Base-by-base conservation (phyloP, 2,113 vertebrate species). In the Balaenoptera acutorostrata region DNA sequence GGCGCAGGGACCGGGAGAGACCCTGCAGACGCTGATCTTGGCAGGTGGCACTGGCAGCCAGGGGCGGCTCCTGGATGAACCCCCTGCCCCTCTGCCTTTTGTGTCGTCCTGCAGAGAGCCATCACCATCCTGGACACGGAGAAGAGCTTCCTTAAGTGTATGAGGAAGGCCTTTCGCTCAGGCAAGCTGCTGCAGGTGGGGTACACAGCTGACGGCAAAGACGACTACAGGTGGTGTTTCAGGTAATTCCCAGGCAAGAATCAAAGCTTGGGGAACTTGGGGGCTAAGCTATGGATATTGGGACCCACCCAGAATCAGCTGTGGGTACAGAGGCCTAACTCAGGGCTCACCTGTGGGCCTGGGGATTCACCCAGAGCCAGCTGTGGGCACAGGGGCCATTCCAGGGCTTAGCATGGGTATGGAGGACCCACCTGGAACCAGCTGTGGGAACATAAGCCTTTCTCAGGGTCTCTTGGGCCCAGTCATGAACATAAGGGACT, bases 61-160 rank as follows among this genome's bases (percentile, higher is more conserved):
- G 25, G 23, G 31, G 44, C 20, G 15, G 59, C 8, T 21, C 21
- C 2, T 31, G 55, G 61, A 29, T 31, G n/a, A 63, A 3, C 29
- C 31, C n/a, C 36, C 46, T 97, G 39, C 27, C 71, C 33, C 41
- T 93, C 66, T 71, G 55, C 72, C 20, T 14, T 93, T 8, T 87
- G n/a, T 95, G 52, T 98, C 49, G 66, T 96, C 87, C 95, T 55
- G 5, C 95, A 99, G 99, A 99, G 99, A 98, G 99, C 99, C 25
- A 99, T 99, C 97, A 99, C 99, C 7, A 99, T 99, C 98, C 52
- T 99, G 98, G 99, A 99, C 97, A 99, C 99, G 11, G 99, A 99
- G 98, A 99, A 98, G 96, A 99, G 98, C 89, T 98, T 99, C 96
- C 98, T 99, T 55, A 97, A 96, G 85, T 99, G 99, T 44, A 95